Base-by-base conservation (phyloP, 2,113 vertebrate species). In the Stigmatopora nigra region DNA sequence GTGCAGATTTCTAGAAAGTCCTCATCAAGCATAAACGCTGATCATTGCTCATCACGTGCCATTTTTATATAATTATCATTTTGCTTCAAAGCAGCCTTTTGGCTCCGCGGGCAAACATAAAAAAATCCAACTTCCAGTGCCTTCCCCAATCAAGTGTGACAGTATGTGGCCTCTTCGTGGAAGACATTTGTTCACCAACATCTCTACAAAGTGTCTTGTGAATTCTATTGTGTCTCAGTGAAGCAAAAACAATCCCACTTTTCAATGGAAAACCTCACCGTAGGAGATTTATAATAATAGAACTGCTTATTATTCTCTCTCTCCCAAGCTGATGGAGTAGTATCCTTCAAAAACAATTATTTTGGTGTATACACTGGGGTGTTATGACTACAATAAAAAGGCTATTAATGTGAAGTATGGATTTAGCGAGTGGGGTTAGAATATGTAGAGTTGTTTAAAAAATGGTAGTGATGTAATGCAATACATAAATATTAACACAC, bases 1-100 rank as follows among this genome's bases (percentile, higher is more conserved):
- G 58, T 64, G 72, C 66, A 70, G 62, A 76, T 70, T 67, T 67
- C 82, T 80, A 70, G 66, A 79, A 72, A 74, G 53, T 78, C 65
- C n/a, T 76, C 55, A 67, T 78, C 59, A 66, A 64, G 65, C 73
- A 71, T 44, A 73, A 71, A 72, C 76, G 57, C 66, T 7, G 12
- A 49, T 76, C 77, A 72, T 67, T 5, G 13, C 56, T 76, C 78
- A 70, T 80, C 70, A 22, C 41, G 65, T 69, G 68, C 41, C 67
- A 67, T n/a, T 49, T 31, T 31, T 31, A 31, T 31, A 31, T 31
- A 31, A 31, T 31, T 31, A 69, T 77, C 67, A 69, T 15, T 65
- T 57, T 68, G 63, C 67, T 75, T 47, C 53, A 57, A 79, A 74
- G 72, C 70, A 63, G 70, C 49, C 49, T 76, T 76, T 79, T 61